A percentile compares a stretch with the other conserved stretches of the same genome.
phyloP scores from a whole-genome alignment of 2,113 vertebrate species.

The Menura novaehollandiae region DNA sequence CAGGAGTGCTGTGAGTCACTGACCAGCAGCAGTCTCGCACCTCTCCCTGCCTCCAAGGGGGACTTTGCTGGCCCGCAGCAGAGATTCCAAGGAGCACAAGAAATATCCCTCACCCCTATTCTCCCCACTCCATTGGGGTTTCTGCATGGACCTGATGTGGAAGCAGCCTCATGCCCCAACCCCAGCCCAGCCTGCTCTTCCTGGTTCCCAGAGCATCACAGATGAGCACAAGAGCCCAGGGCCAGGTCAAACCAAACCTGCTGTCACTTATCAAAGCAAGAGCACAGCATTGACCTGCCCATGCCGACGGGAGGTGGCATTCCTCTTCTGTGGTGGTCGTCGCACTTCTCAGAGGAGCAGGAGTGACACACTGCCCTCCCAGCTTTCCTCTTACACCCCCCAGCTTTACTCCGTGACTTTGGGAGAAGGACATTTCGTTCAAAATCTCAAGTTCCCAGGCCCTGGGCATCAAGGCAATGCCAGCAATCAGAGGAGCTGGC shows the following conservation, averaged over 20 bases:
- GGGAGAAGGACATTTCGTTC: not conserved
- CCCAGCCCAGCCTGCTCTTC: not conserved
- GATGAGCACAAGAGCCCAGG: not conserved
- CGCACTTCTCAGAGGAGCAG: not conserved
- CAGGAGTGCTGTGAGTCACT: accelerated
- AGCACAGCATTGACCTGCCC: not conserved
- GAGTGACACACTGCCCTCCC: not conserved
- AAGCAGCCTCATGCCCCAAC: not conserved
- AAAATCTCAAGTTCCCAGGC: not conserved
- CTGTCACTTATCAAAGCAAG: not conserved
- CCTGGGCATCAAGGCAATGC: not conserved
- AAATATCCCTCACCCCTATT: not conserved
- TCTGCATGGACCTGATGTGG: not conserved
- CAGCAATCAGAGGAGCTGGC: not conserved
- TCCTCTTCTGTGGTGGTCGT: accelerated
- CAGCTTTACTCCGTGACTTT: not conserved
- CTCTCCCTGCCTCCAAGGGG: not conserved
- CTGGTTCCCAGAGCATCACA: not conserved
- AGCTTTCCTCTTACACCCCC: not conserved
- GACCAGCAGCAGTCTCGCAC: not conserved
- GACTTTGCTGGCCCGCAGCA: not conserved
- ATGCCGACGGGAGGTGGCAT: not conserved
- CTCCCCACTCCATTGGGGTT: not conserved
- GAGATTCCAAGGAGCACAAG: not conserved
- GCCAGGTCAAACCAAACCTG: not conserved